Percentiles rank a stretch among this genome's conserved stretches.
Evolutionary conservation across 2,797 vertebrate species (phyloP).

Genomic region (Tauraco hartlaubi): DNA sequence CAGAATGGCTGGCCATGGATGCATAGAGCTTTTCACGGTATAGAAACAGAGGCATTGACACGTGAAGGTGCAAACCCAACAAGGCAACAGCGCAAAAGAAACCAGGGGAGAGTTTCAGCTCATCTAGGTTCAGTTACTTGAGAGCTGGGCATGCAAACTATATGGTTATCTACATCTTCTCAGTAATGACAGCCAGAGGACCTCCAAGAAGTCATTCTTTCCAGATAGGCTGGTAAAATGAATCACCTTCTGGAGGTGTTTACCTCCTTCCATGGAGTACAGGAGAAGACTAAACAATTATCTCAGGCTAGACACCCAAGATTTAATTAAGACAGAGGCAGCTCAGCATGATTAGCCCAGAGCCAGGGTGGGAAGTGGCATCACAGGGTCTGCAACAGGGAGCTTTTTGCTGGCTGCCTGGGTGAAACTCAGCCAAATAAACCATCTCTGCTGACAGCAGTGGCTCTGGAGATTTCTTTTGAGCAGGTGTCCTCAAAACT

Average conservation of each 20-base stretch:
- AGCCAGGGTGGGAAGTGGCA: neutral
- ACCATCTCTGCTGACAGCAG: neutral
- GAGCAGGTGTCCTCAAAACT: neutral
- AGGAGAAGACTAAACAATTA: neutral
- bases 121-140: neutral
- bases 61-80: neutral
- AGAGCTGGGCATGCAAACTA: neutral
- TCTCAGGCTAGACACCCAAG: neutral
- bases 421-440: neutral
- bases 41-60: rapidly evolving
- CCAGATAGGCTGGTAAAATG: slow-evolving; percentile 18
- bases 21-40: neutral
- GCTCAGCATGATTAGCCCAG: neutral
- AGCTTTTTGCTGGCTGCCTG: neutral
- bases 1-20: neutral
- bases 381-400: neutral
- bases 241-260: slow-evolving; percentile 26
- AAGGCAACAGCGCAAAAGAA: neutral
- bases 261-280: neutral
- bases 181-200: neutral
- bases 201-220: slow-evolving; percentile 9
- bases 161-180: neutral
- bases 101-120: neutral
- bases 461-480: neutral
- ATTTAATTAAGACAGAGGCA: neutral